Evolutionary conservation across 2,888 invertebrate genomes (phyloP), one percentile per base, ranked within the genome.

Genomic region (Stramonita haemastoma): DNA sequence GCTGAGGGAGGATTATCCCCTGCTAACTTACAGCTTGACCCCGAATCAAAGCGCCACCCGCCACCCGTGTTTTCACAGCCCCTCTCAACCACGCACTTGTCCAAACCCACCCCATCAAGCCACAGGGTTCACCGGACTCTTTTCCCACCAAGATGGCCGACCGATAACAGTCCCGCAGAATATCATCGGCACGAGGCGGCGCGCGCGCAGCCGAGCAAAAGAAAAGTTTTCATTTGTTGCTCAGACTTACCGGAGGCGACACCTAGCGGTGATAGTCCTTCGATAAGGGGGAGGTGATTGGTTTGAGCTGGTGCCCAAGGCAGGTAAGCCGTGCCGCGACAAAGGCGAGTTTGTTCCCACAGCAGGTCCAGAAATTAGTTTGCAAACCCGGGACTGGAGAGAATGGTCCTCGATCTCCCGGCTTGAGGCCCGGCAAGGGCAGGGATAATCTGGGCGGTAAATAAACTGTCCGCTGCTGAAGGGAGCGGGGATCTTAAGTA

Each of bases 171-270:
- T 29, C 73, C 87, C 73, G 87, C 73, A 46, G n/a, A n/a, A n/a
- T 11, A 36, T 13, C 85, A 32, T 26, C 86, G 73, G 73, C 87
- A 73, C 73, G 87, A 87, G 73, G 87, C 87, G 87, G 70, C 73
- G 87, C 66, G 73, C 87, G 73, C 84, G 84, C 87, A 87, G 87
- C 87, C 87, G 70, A 87, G 73, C 87, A 87, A 56, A 87, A 73
- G 87, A n/a, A 73, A 60, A 87, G 73, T 73, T 87, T 87, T 87
- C 66, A 73, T 87, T 87, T 11, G 87, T 26, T 66, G 86, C 86
- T 19, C n/a, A 8, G 19, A n/a, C 73, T 17, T n/a, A 13, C 26
- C 17, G 26, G 34, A 46, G 56, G 46, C 73, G 87, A 73, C 87
- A 73, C 46, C 70, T 87, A 32, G 66, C 66, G 86, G 34, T 86